Percentiles rank a stretch among this genome's conserved stretches.
Evolutionary conservation across 2,888 invertebrate species (phyloP).

Genomic region (Galerucella pusilla): DNA sequence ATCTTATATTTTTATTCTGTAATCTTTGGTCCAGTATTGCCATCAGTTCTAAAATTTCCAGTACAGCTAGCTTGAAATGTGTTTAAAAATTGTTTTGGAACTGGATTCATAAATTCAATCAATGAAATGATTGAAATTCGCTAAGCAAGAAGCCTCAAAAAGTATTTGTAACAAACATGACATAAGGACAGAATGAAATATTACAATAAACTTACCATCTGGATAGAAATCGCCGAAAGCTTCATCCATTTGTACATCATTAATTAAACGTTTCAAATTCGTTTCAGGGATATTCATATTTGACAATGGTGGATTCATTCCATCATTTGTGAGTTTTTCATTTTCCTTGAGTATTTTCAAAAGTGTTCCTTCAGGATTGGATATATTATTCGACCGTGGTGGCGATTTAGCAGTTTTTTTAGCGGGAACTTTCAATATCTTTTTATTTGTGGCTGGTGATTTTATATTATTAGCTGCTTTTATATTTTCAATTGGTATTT

Average conservation of each 20-base stretch:
- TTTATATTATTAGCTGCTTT: background rate
- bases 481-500: conserved; percentile 19
- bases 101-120: too few relatives aligned
- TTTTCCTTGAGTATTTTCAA: conserved; percentile 26
- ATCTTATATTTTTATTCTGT: too few relatives aligned
- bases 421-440: conserved; percentile 1
- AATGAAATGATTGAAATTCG: too few relatives aligned
- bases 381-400: background rate
- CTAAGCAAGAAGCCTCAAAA: too few relatives aligned
- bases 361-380: conserved; percentile 20
- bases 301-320: background rate
- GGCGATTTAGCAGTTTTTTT: conserved; percentile 7
- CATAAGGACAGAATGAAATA: background rate
- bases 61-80: too few relatives aligned
- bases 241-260: conserved; percentile 8
- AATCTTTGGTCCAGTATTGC: too few relatives aligned
- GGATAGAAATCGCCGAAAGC: background rate
- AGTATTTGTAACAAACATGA: too few relatives aligned
- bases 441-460: background rate
- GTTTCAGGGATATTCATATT: background rate
- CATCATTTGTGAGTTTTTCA: conserved; percentile 13
- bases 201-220: background rate
- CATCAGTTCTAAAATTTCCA: too few relatives aligned
- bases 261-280: conserved; percentile 12
- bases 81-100: too few relatives aligned